These are phyloP conservation scores for Pocillopora grandis DNA, from an alignment of 92 coral and sea anemone species.

Conservation along the genomic window DNA sequence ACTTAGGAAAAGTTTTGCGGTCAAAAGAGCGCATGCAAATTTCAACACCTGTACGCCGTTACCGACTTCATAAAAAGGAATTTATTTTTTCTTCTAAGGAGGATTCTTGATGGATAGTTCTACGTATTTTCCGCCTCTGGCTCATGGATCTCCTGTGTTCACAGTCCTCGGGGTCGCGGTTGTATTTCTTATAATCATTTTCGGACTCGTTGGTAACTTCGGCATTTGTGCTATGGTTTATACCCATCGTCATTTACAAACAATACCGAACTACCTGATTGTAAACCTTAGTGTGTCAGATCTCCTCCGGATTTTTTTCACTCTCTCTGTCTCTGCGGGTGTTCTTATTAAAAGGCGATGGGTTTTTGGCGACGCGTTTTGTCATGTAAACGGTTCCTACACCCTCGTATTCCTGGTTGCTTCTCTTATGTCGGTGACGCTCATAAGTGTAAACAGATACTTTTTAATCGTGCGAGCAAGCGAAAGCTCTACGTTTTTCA, in stretches of 20 bases:
- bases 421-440: slow-evolving; percentile 68
- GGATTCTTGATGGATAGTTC: slow-evolving; percentile 1
- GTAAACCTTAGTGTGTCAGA: slow-evolving; percentile 69
- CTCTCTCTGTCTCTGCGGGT: slow-evolving; percentile 59
- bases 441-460: slow-evolving; percentile 73
- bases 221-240: slow-evolving; percentile 55
- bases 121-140: slow-evolving; percentile 7
- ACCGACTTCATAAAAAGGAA: neutral
- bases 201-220: slow-evolving; percentile 72
- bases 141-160: slow-evolving; percentile 10
- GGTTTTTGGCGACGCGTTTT: slow-evolving; percentile 57
- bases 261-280: slow-evolving; percentile 57
- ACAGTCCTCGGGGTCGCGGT: slow-evolving; percentile 45
- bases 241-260: slow-evolving; percentile 56
- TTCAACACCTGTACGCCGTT: neutral
- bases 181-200: slow-evolving; percentile 37
- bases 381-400: slow-evolving; percentile 74
- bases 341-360: slow-evolving; percentile 64
- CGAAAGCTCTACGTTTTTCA: slow-evolving; percentile 51
- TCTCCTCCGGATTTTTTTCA: slow-evolving; percentile 49
- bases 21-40: neutral
- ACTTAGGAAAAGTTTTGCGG: neutral
- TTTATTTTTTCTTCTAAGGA: neutral
- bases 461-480: slow-evolving; percentile 57
- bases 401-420: slow-evolving; percentile 66